A percentile compares a stretch with the other conserved stretches of the same genome.
phyloP scores from a whole-genome alignment of 2,113 vertebrate species.

The Phyllopteryx taeniolatus region DNA sequence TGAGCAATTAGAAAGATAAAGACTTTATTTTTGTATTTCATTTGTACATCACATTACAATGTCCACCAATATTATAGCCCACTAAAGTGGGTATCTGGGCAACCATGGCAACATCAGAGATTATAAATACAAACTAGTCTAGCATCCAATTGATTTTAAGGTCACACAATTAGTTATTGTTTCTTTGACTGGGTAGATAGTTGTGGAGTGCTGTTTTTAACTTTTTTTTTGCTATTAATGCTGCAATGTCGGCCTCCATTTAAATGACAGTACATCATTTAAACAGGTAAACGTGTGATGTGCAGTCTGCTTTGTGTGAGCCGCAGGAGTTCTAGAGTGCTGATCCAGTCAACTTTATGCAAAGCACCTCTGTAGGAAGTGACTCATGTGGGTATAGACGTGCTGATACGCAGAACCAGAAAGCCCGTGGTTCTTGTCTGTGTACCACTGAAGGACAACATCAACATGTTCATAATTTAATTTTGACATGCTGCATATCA shows the following conservation, averaged over 20 bases:
- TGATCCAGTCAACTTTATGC: conserved; percentile 37
- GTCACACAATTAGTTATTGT: too few species aligned
- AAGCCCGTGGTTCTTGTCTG: conserved; percentile 89
- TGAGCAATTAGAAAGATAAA: too few species aligned
- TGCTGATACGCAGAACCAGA: conserved; percentile 81
- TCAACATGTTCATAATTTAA: not conserved
- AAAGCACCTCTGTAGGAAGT: conserved; percentile 89
- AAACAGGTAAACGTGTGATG: not conserved
- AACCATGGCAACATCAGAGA: not conserved
- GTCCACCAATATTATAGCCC: too few species aligned
- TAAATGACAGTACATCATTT: not conserved
- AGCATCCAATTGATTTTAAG: not conserved
- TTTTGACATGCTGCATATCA: not conserved
- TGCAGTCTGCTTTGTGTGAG: not conserved
- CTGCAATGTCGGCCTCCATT: not conserved
- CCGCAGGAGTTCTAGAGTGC: not conserved
- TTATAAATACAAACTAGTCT: not conserved
- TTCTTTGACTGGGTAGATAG: too few species aligned
- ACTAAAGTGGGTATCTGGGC: conserved; percentile 4
- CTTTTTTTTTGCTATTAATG: not conserved
- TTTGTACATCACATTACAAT: too few species aligned
- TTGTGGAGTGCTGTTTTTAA: not conserved
- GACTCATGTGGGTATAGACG: conserved; percentile 91
- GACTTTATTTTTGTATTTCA: too few species aligned
- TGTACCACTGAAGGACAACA: conserved; percentile 85